Evolutionary conservation across 2,113 vertebrate genomes (phyloP), one percentile per base, ranked within the genome.

Genomic region (Xiphophorus couchianus): DNA sequence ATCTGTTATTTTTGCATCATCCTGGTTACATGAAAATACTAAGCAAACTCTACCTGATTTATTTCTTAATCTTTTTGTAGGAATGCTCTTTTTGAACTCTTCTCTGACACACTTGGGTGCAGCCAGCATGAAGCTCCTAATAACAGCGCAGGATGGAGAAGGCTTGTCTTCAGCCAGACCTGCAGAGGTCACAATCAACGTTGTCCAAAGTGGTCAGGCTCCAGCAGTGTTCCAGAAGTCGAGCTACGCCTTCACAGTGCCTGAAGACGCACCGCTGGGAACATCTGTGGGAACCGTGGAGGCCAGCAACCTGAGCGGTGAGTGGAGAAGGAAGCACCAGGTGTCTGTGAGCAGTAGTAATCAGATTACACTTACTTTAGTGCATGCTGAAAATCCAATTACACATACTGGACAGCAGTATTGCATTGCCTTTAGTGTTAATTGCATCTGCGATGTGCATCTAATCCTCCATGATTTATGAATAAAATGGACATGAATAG

Each of bases 141-240:
- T 98, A 76, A 91, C 91, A 37, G 97, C 96, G 0, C 85, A 10
- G 58, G 97, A 99, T 2, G 95, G 96, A 0, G 96, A 89, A 2
- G 97, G 96, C 2, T 85, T 95, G 73, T 61, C 81, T 15, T 94
- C 96, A 5, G 63, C 74, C 71, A 62, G 54, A 37, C 95, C 95
- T 10, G 96, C 97, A 3, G 85, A 93, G 0, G 17, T 99, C 85
- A 97, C 95, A 0, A 37, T 99, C 33, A 92, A 95, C 58, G 74
- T 98, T 82, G 84, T 97, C 60, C 93, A 90, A 68, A 95, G 91
- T 0, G 28, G 85, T 11, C 90, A 85, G 19, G 93, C 92, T 8
- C 96, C 96, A 2, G 94, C 96, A 1, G 62, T 95, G 39, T 99
- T 98, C 93, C 96, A 96, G 87, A 95, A 90, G 69, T 92, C 95